phyloP scores from a whole-genome alignment of 2,113 vertebrate species.

The Mustela lutreola region DNA sequence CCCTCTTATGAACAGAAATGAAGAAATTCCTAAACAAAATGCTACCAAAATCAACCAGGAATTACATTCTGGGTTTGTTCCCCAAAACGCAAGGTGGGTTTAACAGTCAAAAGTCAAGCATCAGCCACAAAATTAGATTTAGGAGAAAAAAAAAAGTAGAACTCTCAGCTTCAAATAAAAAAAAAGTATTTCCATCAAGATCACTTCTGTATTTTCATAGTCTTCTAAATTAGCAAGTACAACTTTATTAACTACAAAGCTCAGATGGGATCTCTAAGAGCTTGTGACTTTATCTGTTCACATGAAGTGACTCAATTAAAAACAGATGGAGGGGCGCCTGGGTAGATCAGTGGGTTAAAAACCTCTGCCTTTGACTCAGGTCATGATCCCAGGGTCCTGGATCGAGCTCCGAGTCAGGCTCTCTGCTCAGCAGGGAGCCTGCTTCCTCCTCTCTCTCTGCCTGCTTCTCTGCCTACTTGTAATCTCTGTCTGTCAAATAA shows the following conservation, averaged over 20 bases:
- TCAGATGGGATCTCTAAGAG: slow-evolving; percentile 32
- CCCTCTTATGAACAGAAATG: neutral
- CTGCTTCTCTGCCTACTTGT: no score
- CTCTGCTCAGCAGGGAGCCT: no score
- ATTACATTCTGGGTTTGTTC: neutral
- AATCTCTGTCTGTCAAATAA: no score
- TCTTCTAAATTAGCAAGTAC: neutral
- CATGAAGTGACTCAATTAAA: slow-evolving; percentile 53
- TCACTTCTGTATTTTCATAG: neutral
- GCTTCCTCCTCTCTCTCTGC: no score
- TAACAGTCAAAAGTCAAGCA: neutral
- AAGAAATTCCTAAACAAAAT: neutral
- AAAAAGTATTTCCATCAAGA: neutral
- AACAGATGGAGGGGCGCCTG: neutral
- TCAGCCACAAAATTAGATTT: neutral
- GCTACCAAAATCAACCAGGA: neutral
- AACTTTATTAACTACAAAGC: neutral
- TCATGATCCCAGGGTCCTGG: no score
- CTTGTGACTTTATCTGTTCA: slow-evolving; percentile 28
- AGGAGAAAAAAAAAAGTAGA: neutral
- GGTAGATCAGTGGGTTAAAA: no score
- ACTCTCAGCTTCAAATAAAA: neutral
- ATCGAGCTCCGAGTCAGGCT: no score
- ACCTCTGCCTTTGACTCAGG: no score
- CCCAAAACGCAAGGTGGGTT: neutral